Base-by-base conservation (phyloP, 2,797 vertebrate genomes). In the Buphagus erythrorhynchus region DNA sequence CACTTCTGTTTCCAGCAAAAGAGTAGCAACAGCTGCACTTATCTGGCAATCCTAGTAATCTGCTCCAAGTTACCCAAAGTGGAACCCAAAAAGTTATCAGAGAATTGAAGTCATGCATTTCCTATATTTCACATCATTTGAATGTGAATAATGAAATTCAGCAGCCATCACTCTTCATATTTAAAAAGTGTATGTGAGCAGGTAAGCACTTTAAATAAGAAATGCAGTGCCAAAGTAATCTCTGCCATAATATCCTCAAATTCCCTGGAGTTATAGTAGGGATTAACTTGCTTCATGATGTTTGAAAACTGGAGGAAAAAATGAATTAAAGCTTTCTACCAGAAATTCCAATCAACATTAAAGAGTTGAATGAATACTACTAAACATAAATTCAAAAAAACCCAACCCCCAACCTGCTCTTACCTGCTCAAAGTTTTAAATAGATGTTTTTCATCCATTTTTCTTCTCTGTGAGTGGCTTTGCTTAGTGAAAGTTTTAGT, bases 271-370 rank as follows among this genome's bases (percentile, higher is more conserved):
- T 82, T 92, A 61, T 11, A 74, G 49, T 31, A 48, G 54, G 65
- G 46, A 83, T 93, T 92, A 80, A 89, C 81, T 93, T 93, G 49
- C 51, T 93, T 78, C 46, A 40, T 86, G 42, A 58, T 62, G 9
- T 93, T 75, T 79, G 72, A 88, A 77, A 72, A 45, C 33, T 68
- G 40, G 26, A 72, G 46, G 46, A 54, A 94, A 78, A 90, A 94
- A 68, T 61, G 12, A 75, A 22, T 88, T 93, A 91, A 89, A 83
- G 25, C 49, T 88, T 92, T 86, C 72, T 80, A 65, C 15, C 54
- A 88, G 78, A 77, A 95, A 93, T 91, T 90, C 29, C 45, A 90
- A 59, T 76, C 77, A 76, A 33, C 8, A 4, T 18, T 67, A 69
- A 82, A 88, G 49, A 71, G 3, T 5, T 65, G 46, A 80, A 69